These are phyloP conservation scores for Falco novaeseelandiae DNA, from an alignment of 2,797 vertebrate genomes.

Conservation along the genomic window DNA sequence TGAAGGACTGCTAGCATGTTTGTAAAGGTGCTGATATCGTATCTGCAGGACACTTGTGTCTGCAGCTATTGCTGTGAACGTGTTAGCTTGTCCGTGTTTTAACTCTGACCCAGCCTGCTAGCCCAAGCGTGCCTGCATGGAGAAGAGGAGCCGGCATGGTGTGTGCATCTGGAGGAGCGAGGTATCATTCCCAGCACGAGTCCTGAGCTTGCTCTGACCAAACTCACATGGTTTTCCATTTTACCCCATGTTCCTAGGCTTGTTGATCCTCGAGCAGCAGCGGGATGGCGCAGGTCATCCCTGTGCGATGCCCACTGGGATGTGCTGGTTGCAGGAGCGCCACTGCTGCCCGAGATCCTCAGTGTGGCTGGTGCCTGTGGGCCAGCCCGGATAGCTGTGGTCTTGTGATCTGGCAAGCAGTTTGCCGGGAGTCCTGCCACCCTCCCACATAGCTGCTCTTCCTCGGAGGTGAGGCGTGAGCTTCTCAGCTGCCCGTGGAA, in stretches of 20 bases:
- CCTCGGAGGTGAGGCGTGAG: background rate
- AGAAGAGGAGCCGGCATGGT: background rate
- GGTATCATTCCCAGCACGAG: accelerated
- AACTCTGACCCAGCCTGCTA: background rate
- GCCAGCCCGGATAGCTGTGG: background rate
- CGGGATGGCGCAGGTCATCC: background rate
- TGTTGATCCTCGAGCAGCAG: background rate
- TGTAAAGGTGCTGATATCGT: background rate
- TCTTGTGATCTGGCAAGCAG: background rate
- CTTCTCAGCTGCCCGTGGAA: background rate
- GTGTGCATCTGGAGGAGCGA: background rate
- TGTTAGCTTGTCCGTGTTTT: background rate
- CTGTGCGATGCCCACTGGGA: accelerated
- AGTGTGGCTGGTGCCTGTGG: too few relatives aligned
- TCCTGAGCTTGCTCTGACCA: background rate
- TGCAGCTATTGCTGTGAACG: background rate
- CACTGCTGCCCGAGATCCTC: background rate
- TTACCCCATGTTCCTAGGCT: background rate
- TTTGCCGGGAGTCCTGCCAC: background rate
- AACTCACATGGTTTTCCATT: background rate
- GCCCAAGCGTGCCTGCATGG: background rate
- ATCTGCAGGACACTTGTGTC: background rate
- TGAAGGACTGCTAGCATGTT: background rate
- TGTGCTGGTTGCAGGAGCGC: background rate
- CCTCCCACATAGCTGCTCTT: background rate